phyloP scores from a whole-genome alignment of 2,888 invertebrate genomes.

The Xylota sylvarum region DNA sequence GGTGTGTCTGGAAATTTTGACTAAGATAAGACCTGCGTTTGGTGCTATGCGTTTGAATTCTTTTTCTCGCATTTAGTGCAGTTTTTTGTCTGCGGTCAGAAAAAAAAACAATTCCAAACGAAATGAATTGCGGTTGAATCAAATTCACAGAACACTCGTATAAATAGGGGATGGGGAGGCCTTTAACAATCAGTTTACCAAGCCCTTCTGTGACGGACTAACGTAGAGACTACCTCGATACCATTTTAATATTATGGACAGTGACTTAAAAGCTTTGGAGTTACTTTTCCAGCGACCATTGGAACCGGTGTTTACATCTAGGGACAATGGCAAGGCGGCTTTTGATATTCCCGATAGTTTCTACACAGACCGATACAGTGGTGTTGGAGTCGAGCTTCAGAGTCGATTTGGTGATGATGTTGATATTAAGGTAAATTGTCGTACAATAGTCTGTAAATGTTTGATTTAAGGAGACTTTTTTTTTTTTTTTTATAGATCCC shows the following conservation, averaged over 20 bases:
- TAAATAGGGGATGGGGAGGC: conserved; percentile 13
- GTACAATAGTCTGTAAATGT: not conserved
- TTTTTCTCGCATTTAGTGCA: not conserved
- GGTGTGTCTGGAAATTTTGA: not conserved
- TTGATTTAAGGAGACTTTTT: not conserved
- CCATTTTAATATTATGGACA: conserved; percentile 5
- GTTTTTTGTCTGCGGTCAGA: conserved; percentile 1
- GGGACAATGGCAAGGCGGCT: conserved; percentile 78
- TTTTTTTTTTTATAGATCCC: conserved; percentile 79
- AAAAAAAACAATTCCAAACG: not conserved
- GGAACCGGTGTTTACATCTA: conserved; percentile 78
- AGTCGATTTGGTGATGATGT: conserved; percentile 78
- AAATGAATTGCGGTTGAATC: not conserved
- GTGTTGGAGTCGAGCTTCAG: conserved; percentile 71
- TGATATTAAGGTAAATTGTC: conserved; percentile 67
- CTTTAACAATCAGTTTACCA: not conserved
- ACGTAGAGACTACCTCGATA: not conserved
- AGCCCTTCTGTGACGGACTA: not conserved
- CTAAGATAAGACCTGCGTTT: not conserved
- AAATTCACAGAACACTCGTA: not conserved
- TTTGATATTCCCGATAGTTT: conserved; percentile 78
- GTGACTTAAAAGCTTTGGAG: conserved; percentile 65
- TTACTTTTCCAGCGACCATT: conserved; percentile 79
- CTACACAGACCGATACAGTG: conserved; percentile 77
- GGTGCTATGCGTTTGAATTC: not conserved